These are phyloP conservation scores for Alethe castanea DNA, from an alignment of 2,113 vertebrate species.

Conservation along the genomic window DNA sequence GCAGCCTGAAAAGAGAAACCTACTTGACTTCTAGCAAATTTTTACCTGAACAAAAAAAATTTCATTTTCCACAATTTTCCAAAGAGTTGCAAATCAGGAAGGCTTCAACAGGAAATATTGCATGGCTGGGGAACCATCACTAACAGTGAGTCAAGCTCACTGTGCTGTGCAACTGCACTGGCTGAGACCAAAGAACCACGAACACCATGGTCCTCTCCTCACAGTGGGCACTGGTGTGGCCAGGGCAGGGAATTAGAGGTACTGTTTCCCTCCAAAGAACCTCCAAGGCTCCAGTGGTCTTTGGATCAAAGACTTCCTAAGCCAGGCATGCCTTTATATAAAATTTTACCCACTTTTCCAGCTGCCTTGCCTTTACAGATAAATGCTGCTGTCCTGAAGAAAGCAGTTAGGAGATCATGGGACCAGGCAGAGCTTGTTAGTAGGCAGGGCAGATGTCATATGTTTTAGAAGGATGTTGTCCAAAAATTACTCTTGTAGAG, in stretches of 20 bases:
- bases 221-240: not conserved
- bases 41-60: not conserved
- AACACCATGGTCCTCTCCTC: not conserved
- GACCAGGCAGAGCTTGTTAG: not conserved
- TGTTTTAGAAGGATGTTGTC: not conserved
- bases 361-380: not conserved
- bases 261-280: not conserved
- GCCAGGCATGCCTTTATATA: not conserved
- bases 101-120: not conserved
- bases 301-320: not conserved
- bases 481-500: not conserved
- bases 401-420: not conserved
- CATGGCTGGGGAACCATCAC: not conserved
- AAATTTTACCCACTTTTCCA: not conserved
- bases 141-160: not conserved
- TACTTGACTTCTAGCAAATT: not conserved
- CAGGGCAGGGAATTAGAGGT: not conserved
- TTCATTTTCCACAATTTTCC: not conserved
- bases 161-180: not conserved
- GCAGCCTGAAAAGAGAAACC: not conserved
- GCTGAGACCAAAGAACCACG: accelerated
- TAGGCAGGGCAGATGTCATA: not conserved
- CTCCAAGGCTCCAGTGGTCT: not conserved
- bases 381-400: not conserved
- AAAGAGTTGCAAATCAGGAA: not conserved